Conservation (phyloP, 2,888 invertebrate species). For the Epistrophella euchroma region DNA sequence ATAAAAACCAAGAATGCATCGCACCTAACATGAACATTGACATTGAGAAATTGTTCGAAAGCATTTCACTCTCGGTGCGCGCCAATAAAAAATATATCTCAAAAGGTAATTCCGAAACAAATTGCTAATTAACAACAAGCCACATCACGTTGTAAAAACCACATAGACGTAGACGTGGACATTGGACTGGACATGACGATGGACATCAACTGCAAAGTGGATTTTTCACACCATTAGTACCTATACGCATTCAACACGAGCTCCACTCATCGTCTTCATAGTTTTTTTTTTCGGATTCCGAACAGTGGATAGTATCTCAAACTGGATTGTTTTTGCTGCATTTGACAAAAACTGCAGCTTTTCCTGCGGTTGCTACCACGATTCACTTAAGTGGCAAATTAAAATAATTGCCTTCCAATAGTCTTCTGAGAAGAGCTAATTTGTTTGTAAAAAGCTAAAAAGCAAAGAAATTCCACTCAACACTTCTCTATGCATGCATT, state of each 20-base stretch:
- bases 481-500: constrained; percentile 11
- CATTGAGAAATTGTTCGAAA: constrained; percentile 59
- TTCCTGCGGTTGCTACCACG: constrained; percentile 10
- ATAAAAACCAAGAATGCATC: constrained; percentile 30
- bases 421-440: constrained; percentile 39
- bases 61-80: constrained; percentile 50
- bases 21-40: constrained; percentile 59
- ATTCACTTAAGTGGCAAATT: constrained; percentile 54
- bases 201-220: constrained; percentile 49
- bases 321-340: constrained; percentile 30
- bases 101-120: constrained; percentile 60
- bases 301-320: constrained; percentile 38
- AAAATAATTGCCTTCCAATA: constrained; percentile 49
- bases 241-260: constrained; percentile 52
- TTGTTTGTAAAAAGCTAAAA: constrained; percentile 29
- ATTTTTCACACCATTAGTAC: constrained; percentile 67
- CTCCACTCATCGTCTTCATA: constrained; percentile 1
- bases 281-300: not conserved
- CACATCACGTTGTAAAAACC: constrained; percentile 10
- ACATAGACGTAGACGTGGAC: constrained; percentile 23
- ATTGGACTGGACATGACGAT: not conserved
- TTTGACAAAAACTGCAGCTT: not conserved
- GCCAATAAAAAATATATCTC: constrained; percentile 43
- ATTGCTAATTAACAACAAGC: constrained; percentile 52
- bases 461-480: constrained; percentile 20